Conservation (phyloP, 2,888 invertebrate species). For the Melanotus villosus region DNA sequence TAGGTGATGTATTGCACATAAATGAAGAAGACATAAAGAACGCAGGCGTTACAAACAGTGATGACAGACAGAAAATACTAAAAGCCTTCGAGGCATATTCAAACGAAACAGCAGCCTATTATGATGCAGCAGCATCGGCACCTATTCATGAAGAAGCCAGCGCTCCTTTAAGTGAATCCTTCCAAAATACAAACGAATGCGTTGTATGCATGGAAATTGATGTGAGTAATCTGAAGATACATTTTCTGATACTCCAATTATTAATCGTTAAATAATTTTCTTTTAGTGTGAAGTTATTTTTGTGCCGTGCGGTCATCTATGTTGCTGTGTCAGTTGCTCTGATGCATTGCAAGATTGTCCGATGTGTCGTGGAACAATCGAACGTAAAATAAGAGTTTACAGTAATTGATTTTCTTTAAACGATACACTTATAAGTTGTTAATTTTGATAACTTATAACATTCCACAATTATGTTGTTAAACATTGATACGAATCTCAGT, state of each 20-base stretch:
- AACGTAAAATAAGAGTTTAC: slow-evolving; percentile 77
- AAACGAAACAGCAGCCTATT: slow-evolving; percentile 53
- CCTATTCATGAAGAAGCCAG: slow-evolving; percentile 57
- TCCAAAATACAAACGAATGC: slow-evolving; percentile 76
- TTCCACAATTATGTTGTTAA: no score
- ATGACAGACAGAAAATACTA: slow-evolving; percentile 75
- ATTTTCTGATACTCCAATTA: no score
- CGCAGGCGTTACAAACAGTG: slow-evolving; percentile 72
- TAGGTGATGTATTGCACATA: slow-evolving; percentile 59
- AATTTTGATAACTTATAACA: no score
- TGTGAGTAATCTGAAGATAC: no score
- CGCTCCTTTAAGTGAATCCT: slow-evolving; percentile 56
- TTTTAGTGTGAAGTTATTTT: slow-evolving; percentile 84
- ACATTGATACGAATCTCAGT: no score
- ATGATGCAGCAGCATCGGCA: slow-evolving; percentile 37
- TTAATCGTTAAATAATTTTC: no score
- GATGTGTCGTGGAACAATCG: slow-evolving; percentile 81
- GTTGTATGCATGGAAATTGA: slow-evolving; percentile 85
- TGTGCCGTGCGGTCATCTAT: slow-evolving; percentile 90
- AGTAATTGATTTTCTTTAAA: no score
- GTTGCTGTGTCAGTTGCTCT: slow-evolving; percentile 83
- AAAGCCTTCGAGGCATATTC: slow-evolving; percentile 76
- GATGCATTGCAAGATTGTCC: slow-evolving; percentile 78
- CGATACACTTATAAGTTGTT: no score
- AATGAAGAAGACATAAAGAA: slow-evolving; percentile 72